These are phyloP conservation scores for Archegozetes longisetosus DNA, from an alignment of 1,140 invertebrate species.

Conservation along the genomic window DNA sequence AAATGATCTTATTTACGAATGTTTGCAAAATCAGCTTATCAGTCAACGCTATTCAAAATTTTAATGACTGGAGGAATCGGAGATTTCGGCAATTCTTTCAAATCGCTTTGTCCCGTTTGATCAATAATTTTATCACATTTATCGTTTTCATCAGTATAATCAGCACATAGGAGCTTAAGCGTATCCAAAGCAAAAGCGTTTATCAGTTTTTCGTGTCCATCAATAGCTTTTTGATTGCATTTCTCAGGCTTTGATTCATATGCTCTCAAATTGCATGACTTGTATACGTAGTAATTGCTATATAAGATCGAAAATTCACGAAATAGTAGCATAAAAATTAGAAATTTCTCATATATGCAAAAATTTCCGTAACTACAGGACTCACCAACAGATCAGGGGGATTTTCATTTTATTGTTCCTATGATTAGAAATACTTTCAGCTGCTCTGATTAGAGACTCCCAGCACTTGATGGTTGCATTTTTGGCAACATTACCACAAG, in stretches of 20 bases:
- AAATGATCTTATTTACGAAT: too few species aligned
- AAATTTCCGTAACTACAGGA: too few species aligned
- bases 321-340: background rate
- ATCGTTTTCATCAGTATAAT: background rate
- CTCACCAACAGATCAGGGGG: background rate
- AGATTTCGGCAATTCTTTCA: background rate
- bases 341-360: background rate
- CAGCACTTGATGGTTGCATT: background rate
- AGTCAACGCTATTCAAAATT: too few species aligned
- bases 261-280: background rate
- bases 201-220: background rate
- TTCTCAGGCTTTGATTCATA: background rate
- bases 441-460: background rate
- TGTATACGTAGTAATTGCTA: background rate
- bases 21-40: too few species aligned
- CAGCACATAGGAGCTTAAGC: background rate
- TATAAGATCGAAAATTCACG: background rate
- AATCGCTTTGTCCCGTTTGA: background rate
- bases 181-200: background rate
- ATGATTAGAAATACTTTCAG: background rate
- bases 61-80: background rate
- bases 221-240: background rate
- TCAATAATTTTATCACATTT: background rate
- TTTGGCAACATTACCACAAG: background rate
- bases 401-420: background rate